Evolutionary conservation across 2,797 vertebrate species (phyloP), one percentile per base, ranked within the genome.

Genomic region (Gallinago stenura): DNA sequence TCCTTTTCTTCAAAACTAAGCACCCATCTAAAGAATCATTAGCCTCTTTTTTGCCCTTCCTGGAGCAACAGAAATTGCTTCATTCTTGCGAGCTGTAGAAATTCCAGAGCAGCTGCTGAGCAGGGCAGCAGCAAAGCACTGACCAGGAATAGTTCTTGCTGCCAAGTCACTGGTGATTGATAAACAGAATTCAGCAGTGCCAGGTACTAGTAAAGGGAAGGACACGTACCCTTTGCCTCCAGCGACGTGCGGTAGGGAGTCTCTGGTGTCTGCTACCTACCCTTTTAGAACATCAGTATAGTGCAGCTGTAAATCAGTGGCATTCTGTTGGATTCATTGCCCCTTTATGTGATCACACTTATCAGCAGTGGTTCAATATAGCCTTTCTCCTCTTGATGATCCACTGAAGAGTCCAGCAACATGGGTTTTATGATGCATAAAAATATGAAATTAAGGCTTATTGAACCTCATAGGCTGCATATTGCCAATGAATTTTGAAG

Each of bases 81-180:
- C 14, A 9, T 71, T 64, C 72, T 57, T 61, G 22, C 1, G 4
- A 94, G 61, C 41, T 86, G 57, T 61, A 88, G 48, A 82, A 91
- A 81, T 90, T 89, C 80, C 88, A 76, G 69, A 45, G 53, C 21
- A 85, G 45, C 45, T 75, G 79, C 60, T 91, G 33, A 50, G 50
- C 61, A 71, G 70, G 62, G 43, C 64, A 87, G 14, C 54, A 90
- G 80, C 39, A 91, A 76, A 84, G 41, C 51, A 48, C 66, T 86
- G 51, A 83, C 39, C 79, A 88, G 30, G 46, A 88, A 62, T 2
- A 95, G 25, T 45, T 22, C 12, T 46, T 70, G 26, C 21, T 86
- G 91, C 88, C 93, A 82, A 92, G 46, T 19, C 61, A 46, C 58
- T 62, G 62, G 30, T 87, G 83, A 89, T 79, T 87, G 83, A 87